Evolutionary conservation across 1,140 invertebrate species (phyloP).

Genomic region (Cherax quadricarinatus): DNA sequence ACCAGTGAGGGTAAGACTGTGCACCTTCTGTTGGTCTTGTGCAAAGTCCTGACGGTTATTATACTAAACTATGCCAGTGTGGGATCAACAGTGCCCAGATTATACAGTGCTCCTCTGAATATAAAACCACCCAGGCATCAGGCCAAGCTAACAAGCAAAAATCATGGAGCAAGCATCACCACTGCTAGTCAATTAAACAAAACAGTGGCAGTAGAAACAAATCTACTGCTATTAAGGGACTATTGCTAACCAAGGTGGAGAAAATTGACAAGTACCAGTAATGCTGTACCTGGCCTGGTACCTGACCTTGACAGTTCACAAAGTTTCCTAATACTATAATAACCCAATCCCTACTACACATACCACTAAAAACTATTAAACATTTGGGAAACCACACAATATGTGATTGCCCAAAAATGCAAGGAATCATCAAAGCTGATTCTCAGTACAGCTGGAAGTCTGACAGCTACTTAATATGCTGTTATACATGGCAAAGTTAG

Average conservation of each 20-base stretch:
- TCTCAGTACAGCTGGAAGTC: conserved; percentile 48
- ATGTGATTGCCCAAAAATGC: conserved; percentile 21
- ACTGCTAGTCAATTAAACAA: conserved; percentile 3
- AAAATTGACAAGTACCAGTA: conserved; percentile 44
- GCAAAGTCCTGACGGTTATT: conserved; percentile 15
- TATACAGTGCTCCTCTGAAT: conserved; percentile 33
- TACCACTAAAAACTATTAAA: conserved; percentile 60
- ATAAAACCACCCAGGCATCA: conserved; percentile 38
- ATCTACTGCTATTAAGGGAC: conserved; percentile 45
- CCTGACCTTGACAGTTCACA: conserved; percentile 41
- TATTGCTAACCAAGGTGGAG: conserved; percentile 48
- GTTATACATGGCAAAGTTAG: background rate
- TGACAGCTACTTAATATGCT: conserved; percentile 16
- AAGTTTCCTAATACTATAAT: conserved; percentile 58
- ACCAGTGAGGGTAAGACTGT: background rate
- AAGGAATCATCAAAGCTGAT: conserved; percentile 57
- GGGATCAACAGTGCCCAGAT: conserved; percentile 21
- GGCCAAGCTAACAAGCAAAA: conserved; percentile 62
- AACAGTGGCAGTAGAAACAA: conserved; percentile 26
- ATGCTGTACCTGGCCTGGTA: conserved; percentile 38
- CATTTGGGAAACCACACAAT: conserved; percentile 14
- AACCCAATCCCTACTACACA: conserved; percentile 58
- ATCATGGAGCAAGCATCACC: conserved; percentile 7
- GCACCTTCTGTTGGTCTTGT: conserved; percentile 4
- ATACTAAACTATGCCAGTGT: conserved; percentile 20